These are phyloP conservation scores for Erpobdella octoculata DNA, from an alignment of 2,888 invertebrate genomes.

Conservation along the genomic window DNA sequence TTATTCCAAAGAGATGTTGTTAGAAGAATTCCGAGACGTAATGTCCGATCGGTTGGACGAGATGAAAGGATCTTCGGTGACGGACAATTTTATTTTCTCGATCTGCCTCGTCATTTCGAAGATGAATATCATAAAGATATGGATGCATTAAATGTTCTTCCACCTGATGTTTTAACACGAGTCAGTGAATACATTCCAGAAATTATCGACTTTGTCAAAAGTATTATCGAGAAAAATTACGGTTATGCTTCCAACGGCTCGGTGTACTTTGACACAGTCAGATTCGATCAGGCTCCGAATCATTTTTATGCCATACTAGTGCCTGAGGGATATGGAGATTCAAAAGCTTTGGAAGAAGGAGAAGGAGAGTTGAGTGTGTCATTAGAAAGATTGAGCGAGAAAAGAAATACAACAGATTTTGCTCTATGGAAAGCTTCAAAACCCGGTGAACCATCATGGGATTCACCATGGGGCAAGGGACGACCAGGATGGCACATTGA, in stretches of 20 bases:
- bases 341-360: slow-evolving; percentile 67
- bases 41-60: slow-evolving; percentile 86
- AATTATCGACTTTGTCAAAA: slow-evolving; percentile 78
- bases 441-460: slow-evolving; percentile 92
- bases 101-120: slow-evolving; percentile 81
- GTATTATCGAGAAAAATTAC: slow-evolving; percentile 73
- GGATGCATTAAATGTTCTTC: slow-evolving; percentile 82
- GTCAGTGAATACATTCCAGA: slow-evolving; percentile 98
- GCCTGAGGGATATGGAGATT: slow-evolving; percentile 86
- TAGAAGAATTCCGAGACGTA: slow-evolving; percentile 62
- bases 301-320: slow-evolving; percentile 95
- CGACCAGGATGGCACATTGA: slow-evolving; percentile 99
- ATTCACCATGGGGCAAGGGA: slow-evolving; percentile 84
- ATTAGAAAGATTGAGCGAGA: slow-evolving; percentile 63
- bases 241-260: slow-evolving; percentile 77
- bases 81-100: slow-evolving; percentile 84
- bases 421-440: slow-evolving; percentile 98
- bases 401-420: slow-evolving; percentile 69
- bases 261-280: slow-evolving; percentile 89
- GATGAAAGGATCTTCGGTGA: slow-evolving; percentile 68
- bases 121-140: slow-evolving; percentile 89
- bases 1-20: slow-evolving; percentile 33
- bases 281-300: slow-evolving; percentile 70
- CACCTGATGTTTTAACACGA: slow-evolving; percentile 86
- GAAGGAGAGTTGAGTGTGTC: slow-evolving; percentile 70